Conservation (phyloP, 2,797 vertebrate genomes). For the Argentina silus region DNA sequence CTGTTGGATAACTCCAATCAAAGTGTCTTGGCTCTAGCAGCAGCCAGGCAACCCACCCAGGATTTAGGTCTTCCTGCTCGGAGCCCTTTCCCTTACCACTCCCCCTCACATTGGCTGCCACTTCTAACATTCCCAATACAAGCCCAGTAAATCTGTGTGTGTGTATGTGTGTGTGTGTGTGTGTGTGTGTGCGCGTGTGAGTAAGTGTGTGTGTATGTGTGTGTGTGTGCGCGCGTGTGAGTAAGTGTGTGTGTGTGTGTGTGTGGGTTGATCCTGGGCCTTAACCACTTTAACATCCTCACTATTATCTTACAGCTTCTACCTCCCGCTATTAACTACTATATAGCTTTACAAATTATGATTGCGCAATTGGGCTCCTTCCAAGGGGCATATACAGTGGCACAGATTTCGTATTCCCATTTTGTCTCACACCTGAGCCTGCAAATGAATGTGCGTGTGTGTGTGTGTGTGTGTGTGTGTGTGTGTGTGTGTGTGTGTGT, state of each 20-base stretch:
- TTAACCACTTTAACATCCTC: conserved; percentile 25
- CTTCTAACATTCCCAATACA: conserved; percentile 35
- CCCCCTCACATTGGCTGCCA: conserved; percentile 36
- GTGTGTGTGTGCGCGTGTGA: conserved; percentile 2
- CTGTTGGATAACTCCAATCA: conserved; percentile 28
- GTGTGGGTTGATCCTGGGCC: conserved; percentile 47
- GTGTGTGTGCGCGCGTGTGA: conserved; percentile 33
- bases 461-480: not conserved
- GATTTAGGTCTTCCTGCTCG: conserved; percentile 58
- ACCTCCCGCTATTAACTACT: conserved; percentile 16
- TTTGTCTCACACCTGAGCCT: not conserved
- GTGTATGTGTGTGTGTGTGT: conserved; percentile 25
- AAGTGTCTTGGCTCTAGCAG: conserved; percentile 44
- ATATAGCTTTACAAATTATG: not conserved
- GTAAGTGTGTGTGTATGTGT: conserved; percentile 5
- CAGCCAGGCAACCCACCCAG: conserved; percentile 52
- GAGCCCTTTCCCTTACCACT: conserved; percentile 46
- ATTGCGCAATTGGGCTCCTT: not conserved
- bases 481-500: not conserved
- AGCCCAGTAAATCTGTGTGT: conserved; percentile 41
- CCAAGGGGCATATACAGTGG: not conserved
- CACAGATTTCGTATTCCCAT: not conserved
- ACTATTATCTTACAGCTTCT: conserved; percentile 25
- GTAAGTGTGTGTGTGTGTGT: conserved; percentile 19
- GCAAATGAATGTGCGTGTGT: not conserved